phyloP scores from a whole-genome alignment of 2,797 vertebrate species.

The Glyptemys insculpta region DNA sequence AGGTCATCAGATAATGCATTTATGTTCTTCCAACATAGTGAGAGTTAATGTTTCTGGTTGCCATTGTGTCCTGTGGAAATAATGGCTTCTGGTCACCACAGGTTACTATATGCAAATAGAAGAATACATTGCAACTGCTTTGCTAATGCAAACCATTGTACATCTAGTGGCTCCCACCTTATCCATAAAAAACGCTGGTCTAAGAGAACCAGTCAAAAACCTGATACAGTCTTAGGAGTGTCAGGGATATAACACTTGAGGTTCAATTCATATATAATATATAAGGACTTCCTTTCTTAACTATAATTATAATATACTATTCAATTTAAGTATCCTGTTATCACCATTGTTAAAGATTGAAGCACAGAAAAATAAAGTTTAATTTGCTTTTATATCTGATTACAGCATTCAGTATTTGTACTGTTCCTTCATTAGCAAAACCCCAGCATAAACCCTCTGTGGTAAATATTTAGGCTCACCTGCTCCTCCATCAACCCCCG shows the following conservation, averaged over 20 bases:
- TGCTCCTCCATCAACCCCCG: background rate
- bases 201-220: conserved; percentile 62
- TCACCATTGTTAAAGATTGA: conserved; percentile 49
- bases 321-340: conserved; percentile 64
- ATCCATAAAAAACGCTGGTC: conserved; percentile 49
- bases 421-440: conserved; percentile 63
- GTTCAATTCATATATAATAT: conserved; percentile 52
- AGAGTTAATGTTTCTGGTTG: conserved; percentile 74
- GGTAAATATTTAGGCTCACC: background rate
- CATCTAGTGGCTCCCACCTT: conserved; percentile 33
- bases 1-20: conserved; percentile 81
- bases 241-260: conserved; percentile 66
- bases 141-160: conserved; percentile 71
- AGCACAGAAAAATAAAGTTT: conserved; percentile 58
- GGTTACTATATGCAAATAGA: conserved; percentile 70
- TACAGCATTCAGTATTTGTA: conserved; percentile 23
- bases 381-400: conserved; percentile 62
- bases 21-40: conserved; percentile 63
- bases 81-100: conserved; percentile 75
- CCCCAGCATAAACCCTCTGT: background rate
- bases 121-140: conserved; percentile 67
- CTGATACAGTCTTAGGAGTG: conserved; percentile 45
- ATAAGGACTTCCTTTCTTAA: conserved; percentile 67
- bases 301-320: conserved; percentile 64
- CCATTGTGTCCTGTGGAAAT: conserved; percentile 77